Evolutionary conservation across 2,888 invertebrate genomes (phyloP).

Genomic region (Caenorhabditis uteleia): DNA sequence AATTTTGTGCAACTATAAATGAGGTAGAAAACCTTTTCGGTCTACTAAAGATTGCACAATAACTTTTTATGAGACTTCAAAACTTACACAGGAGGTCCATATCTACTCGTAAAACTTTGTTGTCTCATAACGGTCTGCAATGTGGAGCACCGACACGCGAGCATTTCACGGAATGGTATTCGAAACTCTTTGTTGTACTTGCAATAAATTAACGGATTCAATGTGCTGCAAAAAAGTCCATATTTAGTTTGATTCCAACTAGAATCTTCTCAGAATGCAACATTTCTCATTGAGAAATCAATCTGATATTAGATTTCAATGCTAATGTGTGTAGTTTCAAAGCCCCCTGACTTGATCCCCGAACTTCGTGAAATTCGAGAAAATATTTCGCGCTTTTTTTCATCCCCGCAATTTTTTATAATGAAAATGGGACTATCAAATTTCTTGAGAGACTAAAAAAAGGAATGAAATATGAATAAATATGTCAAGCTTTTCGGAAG

Average conservation of each 20-base stretch:
- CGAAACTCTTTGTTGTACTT: conserved; percentile 72
- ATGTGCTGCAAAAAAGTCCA: conserved; percentile 68
- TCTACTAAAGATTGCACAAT: neutral
- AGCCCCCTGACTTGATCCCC: too few species aligned
- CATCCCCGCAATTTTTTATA: too few species aligned
- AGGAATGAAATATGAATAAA: too few species aligned
- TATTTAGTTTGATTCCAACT: neutral
- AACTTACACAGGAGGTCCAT: conserved; percentile 62
- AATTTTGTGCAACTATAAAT: neutral
- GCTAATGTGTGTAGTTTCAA: too few species aligned
- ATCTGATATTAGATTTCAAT: too few species aligned
- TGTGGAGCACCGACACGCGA: conserved; percentile 68
- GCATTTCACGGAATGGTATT: conserved; percentile 69
- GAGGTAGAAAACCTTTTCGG: neutral
- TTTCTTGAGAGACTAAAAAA: too few species aligned
- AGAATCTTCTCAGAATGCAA: too few species aligned
- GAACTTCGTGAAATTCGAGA: too few species aligned
- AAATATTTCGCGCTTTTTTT: too few species aligned
- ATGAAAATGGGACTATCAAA: too few species aligned
- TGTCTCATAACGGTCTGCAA: conserved; percentile 67
- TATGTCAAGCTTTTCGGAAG: conserved; percentile 22
- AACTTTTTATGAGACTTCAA: neutral
- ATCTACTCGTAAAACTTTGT: conserved; percentile 65
- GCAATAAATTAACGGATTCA: conserved; percentile 88
- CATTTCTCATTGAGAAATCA: too few species aligned